phyloP scores from a whole-genome alignment of 2,888 invertebrate species.

The Argynnis bischoffii region DNA sequence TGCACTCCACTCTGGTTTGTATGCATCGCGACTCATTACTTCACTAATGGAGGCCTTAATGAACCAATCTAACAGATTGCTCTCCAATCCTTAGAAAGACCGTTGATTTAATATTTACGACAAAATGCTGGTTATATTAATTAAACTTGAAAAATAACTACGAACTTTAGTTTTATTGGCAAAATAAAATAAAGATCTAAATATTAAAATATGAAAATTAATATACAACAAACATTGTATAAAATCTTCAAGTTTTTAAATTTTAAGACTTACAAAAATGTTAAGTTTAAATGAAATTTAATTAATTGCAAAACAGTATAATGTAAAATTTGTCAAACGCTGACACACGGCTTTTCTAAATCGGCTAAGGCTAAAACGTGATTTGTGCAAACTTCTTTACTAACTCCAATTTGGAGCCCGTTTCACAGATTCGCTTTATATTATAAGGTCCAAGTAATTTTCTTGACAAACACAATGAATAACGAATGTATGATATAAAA shows the following conservation, averaged over 20 bases:
- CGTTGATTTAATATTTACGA: constrained; percentile 75
- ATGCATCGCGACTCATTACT: constrained; percentile 81
- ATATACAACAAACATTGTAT: too few relatives aligned
- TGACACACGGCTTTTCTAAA: constrained; percentile 63
- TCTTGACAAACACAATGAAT: constrained; percentile 79
- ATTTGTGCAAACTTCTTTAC: constrained; percentile 65
- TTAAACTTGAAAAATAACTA: constrained; percentile 41
- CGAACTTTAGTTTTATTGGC: too few relatives aligned
- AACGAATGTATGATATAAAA: constrained; percentile 79
- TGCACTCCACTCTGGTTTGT: constrained; percentile 52
- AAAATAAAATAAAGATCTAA: too few relatives aligned
- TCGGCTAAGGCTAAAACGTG: constrained; percentile 67
- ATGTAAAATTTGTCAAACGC: constrained; percentile 68
- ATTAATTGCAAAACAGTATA: constrained; percentile 59
- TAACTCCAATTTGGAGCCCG: constrained; percentile 70
- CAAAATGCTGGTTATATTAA: constrained; percentile 65
- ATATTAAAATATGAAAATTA: too few relatives aligned
- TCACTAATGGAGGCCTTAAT: constrained; percentile 78
- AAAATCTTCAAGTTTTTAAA: background rate
- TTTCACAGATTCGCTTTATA: constrained; percentile 66
- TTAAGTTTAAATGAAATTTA: background rate
- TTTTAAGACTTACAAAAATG: background rate
- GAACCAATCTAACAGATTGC: constrained; percentile 82
- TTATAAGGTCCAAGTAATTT: constrained; percentile 82
- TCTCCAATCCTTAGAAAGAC: constrained; percentile 76